A percentile compares a stretch with the other conserved stretches of the same genome.
These are phyloP conservation scores for Hydropotes inermis DNA, from an alignment of 2,113 vertebrate species.

Conservation along the genomic window DNA sequence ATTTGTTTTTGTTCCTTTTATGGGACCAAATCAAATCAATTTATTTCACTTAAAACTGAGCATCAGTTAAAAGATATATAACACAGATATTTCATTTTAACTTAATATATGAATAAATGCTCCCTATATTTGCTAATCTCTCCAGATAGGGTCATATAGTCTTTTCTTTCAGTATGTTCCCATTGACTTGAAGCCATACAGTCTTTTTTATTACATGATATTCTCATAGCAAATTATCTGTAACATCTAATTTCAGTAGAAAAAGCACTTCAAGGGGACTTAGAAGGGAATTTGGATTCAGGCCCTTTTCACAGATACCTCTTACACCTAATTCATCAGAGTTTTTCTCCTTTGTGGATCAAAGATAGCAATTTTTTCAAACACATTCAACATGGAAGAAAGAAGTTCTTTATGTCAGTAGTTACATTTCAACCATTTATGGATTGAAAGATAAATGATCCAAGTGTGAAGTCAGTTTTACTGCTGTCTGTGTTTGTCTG, in stretches of 20 bases:
- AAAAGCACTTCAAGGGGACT: background rate
- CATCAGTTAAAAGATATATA: background rate
- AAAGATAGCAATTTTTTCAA: background rate
- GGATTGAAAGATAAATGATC: background rate
- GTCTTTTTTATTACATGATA: background rate
- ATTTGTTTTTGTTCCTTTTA: background rate
- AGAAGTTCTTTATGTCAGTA: background rate
- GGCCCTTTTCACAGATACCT: background rate
- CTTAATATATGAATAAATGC: background rate
- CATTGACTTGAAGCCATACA: background rate
- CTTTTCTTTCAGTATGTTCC: background rate
- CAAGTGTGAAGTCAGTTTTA: background rate
- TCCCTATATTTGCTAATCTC: background rate
- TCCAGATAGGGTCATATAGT: background rate
- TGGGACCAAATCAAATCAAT: background rate
- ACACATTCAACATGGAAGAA: background rate
- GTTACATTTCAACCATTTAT: background rate
- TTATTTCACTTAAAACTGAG: background rate
- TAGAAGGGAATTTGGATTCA: background rate
- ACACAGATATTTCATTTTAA: background rate
- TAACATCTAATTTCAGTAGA: background rate
- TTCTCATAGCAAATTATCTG: background rate
- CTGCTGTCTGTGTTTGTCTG: background rate
- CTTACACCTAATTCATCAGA: background rate
- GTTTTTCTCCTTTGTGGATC: background rate